Percentiles rank a stretch among this genome's conserved stretches.
Conservation (phyloP, 1,140 invertebrate genomes). For the Heliconius himera region DNA sequence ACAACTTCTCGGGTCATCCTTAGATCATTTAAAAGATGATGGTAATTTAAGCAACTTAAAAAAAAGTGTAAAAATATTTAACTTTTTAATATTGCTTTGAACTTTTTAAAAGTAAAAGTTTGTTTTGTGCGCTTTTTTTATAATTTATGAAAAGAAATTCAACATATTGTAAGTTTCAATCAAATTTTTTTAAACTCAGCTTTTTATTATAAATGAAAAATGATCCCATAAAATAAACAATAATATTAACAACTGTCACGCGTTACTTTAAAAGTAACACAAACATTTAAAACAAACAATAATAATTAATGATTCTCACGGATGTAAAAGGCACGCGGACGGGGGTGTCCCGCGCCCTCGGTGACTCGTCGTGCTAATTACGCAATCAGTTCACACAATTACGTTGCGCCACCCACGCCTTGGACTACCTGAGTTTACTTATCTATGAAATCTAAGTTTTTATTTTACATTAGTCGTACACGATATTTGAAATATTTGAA, state of each 20-base stretch:
- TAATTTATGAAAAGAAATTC: no score
- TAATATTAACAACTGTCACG: not conserved
- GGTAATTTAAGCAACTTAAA: not conserved
- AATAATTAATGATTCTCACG: conserved; percentile 74
- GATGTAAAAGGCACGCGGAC: conserved; percentile 50
- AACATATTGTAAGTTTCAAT: no score
- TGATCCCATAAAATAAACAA: not conserved
- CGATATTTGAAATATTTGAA: not conserved
- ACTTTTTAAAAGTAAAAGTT: no score
- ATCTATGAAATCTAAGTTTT: conserved; percentile 22
- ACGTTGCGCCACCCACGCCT: conserved; percentile 47
- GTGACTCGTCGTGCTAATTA: conserved; percentile 74
- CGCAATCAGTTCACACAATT: conserved; percentile 79
- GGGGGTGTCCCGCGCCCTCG: conserved; percentile 65
- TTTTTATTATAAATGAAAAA: not conserved
- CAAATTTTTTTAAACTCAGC: no score
- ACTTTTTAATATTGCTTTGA: no score
- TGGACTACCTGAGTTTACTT: conserved; percentile 32
- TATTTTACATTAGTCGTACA: not conserved
- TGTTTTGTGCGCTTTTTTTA: no score
- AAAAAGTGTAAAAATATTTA: not conserved
- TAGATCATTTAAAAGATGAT: not conserved
- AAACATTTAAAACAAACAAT: conserved; percentile 54
- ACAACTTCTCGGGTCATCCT: conserved; percentile 31
- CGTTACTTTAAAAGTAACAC: conserved; percentile 13